These are phyloP conservation scores for Sipunculus nudus DNA, from an alignment of 2,888 invertebrate species.

Conservation along the genomic window DNA sequence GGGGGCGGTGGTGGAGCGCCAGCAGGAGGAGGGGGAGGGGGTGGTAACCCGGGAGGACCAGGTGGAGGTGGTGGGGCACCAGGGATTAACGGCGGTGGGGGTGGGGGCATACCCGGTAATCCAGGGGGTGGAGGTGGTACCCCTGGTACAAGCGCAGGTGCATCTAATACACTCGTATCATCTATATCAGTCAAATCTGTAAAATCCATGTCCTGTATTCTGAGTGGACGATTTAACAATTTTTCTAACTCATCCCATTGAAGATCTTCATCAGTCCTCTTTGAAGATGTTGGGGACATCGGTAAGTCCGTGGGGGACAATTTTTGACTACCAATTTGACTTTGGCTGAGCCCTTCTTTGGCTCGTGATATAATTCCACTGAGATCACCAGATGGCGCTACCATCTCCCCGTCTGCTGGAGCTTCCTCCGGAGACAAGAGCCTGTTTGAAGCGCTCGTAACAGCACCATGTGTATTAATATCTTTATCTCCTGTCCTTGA, in stretches of 20 bases:
- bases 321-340: conserved; percentile 81
- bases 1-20: conserved; percentile 30
- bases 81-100: conserved; percentile 47
- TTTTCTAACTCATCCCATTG: conserved; percentile 88
- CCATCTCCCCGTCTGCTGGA: neutral
- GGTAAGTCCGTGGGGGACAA: neutral
- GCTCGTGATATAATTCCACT: conserved; percentile 91
- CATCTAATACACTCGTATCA: conserved; percentile 76
- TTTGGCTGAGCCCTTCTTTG: conserved; percentile 89
- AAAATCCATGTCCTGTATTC: conserved; percentile 94
- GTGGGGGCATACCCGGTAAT: conserved; percentile 56
- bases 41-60: conserved; percentile 46
- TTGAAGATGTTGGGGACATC: conserved; percentile 13
- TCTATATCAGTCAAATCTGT: conserved; percentile 90
- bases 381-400: conserved; percentile 70
- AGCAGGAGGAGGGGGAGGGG: conserved; percentile 25
- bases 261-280: conserved; percentile 77
- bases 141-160: conserved; percentile 63
- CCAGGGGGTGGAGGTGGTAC: conserved; percentile 15
- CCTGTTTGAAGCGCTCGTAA: neutral
- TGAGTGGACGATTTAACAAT: conserved; percentile 52
- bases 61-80: conserved; percentile 48
- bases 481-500: neutral
- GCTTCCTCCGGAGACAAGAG: neutral
- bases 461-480: neutral